These are phyloP conservation scores for Centropyge bicolor DNA, from an alignment of 2,797 vertebrate genomes.

Conservation along the genomic window DNA sequence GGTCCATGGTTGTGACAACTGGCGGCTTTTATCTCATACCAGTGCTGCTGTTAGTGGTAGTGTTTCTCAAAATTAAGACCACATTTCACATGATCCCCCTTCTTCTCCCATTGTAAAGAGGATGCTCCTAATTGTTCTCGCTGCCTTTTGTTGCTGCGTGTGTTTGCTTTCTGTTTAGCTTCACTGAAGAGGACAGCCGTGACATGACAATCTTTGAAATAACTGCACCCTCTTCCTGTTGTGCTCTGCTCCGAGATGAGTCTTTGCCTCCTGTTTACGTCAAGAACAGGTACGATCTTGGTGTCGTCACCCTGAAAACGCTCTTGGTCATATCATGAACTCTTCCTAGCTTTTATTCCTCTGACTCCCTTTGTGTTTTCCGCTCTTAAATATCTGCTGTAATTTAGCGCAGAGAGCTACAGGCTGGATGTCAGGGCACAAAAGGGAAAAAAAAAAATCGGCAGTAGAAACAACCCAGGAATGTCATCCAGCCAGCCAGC, in stretches of 20 bases:
- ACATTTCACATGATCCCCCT: conserved; percentile 42
- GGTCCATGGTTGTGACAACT: conserved; percentile 44
- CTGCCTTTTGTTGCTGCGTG: conserved; percentile 25
- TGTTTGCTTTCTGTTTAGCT: conserved; percentile 37
- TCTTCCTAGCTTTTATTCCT: conserved; percentile 20
- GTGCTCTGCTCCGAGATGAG: conserved; percentile 2
- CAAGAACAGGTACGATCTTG: conserved; percentile 7
- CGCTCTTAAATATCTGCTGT: conserved; percentile 49
- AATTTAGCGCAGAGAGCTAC: conserved; percentile 52
- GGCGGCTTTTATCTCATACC: conserved; percentile 48
- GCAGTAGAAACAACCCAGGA: conserved; percentile 61
- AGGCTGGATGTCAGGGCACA: conserved; percentile 54
- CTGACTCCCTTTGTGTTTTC: conserved; percentile 9
- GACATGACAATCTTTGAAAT: conserved; percentile 16
- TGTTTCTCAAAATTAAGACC: conserved; percentile 52
- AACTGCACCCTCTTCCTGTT: conserved; percentile 8
- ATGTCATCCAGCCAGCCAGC: conserved; percentile 66
- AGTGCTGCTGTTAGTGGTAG: conserved; percentile 40
- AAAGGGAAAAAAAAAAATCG: conserved; percentile 14
- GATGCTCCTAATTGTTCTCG: conserved; percentile 55
- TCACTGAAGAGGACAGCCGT: conserved; percentile 28
- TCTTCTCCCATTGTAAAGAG: conserved; percentile 25
- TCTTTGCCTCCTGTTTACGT: background rate
- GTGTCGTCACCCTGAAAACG: background rate
- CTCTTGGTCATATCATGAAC: conserved; percentile 12